Base-by-base conservation (phyloP, 2,797 vertebrate species). In the Miichthys miiuy region DNA sequence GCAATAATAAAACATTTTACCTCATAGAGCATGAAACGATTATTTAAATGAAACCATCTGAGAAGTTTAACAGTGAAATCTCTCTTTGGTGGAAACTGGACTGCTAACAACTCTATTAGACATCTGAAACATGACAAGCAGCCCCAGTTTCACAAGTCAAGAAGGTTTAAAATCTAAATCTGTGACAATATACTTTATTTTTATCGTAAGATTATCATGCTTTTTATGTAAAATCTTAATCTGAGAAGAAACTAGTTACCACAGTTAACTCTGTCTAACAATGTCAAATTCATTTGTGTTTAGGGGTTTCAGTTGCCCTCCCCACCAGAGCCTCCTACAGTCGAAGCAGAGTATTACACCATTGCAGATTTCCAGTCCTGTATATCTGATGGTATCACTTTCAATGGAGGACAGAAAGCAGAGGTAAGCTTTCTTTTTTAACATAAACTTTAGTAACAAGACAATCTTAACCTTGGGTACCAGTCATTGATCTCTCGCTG, bases 341-440 rank as follows among this genome's bases (percentile, higher is more conserved):
- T 99, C 73, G 99, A 99, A 96, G 98, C 98, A 34, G 99, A 99
- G 93, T 99, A 99, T 92, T 99, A 99, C 96, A 99, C 99, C 80
- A 99, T 99, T 80, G 98, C 99, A n/a, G 99, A 99, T 83, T 99
- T 99, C 93, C 99, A 99, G 93, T 99, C 99, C 0, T 97, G 97
- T 85, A 99, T 99, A 88, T 98, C 99, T 56, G 98, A 99, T 79
- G 99, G 99, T 18, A 99, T 99, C 93, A 99, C 97, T 84, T 99
- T 99, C 87, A 97, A 96, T 66, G 99, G 98, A 77, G 99, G 99
- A 91, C 98, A 99, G 88, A 99, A 99, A 93, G 98, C 98, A 87
- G 99, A 99, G 94, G 98, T 99, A 91, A 96, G 94, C 4, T 14
- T 30, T 69, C 2, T 47, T 54, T 77, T 61, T 34, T 1, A 54